Evolutionary conservation across 1,140 invertebrate genomes (phyloP), one percentile per base, ranked within the genome.

Genomic region (Diploscapter pachys): DNA sequence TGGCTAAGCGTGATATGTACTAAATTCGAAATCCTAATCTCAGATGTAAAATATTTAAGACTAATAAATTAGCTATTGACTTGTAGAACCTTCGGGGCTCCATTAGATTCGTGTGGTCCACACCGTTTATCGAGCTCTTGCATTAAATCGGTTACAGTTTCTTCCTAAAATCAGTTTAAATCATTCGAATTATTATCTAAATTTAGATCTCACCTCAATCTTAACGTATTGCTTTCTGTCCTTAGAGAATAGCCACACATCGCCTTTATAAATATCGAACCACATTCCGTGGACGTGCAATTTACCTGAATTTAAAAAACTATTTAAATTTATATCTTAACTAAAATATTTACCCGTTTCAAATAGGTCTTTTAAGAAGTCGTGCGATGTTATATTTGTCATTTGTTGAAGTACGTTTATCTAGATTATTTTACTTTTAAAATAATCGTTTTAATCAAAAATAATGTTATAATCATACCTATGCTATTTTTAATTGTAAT

Each of bases 251-350:
- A 76, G 70, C 53, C 63, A 76, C 9, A 59, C 67, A 13, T 76
- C 75, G 6, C 94, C 94, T 0, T 93, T 94, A 82, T 95, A 95
- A 83, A 96, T 94, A 86, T 97, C 94, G 86, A 96, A 96, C 94
- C 94, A 97, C 2, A 96, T 87, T 0, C 93, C 93, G 84, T 95
- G 93, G 78, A 87, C 91, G 81, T 94, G 92, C 8, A 74, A 67
- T 5, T 54, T 50, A 31, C 63, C 67, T 62, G 70, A 71, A 71
- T 50, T 4, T 13, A 53, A 2, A 68, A 67, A 70, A 8, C 31
- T 48, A n/a, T 48, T 9, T 63, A 11, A 13, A n/a, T 4, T n/a
- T 53, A 66, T 11, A 53, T 31, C 31, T 31, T 31, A 31, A 31
- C 31, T 72, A 51, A 52, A 48, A 49, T 95, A 87, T 84, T 94